Base-by-base conservation (phyloP, 2,113 vertebrate species). In the Scophthalmus maximus region DNA sequence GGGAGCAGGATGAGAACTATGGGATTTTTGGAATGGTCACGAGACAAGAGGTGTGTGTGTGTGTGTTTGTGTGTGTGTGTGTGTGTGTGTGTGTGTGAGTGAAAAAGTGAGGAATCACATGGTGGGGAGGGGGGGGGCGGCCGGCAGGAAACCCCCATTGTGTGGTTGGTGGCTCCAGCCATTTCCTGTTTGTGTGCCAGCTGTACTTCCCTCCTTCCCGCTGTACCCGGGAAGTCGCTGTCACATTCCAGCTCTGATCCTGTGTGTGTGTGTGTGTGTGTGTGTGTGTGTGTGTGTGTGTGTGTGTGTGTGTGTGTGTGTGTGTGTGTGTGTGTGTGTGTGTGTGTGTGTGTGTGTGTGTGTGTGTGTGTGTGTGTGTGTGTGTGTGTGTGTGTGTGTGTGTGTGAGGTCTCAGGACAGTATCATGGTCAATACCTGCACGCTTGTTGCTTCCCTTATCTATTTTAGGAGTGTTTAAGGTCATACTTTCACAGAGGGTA, bases 181-280 rank as follows among this genome's bases (percentile, higher is more conserved):
- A 85, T 89, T 93, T 94, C 94, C 94, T 94, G 94, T 94, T 94
- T 93, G 90, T 92, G 92, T 94, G 92, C 91, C 93, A 93, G 90
- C 85, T 80, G 84, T 44, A 88, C 90, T 91, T 93, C 90, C 93
- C 91, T 93, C 87, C 89, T 93, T 92, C 86, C 85, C 86, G 82
- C 69, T 88, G 84, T 91, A 89, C 91, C 90, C 91, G 91, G 93
- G 90, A 93, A 93, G 87, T 90, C 79, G 6, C 68, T 70, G 79
- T 86, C 85, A 86, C 88, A 85, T 90, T 90, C 88, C 89, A 83
- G 83, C 84, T 89, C 81, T 85, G 81, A 89, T 89, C 88, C 74
- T 55, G 23, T 6, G 68, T 55, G 56, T 76, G 55, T 34, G 42
- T 42, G 67, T 29, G 29, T 47, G n/a, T 47, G 40, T 42, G 6